Conservation (phyloP, 1,140 invertebrate species). For the Drosophila sechellia region DNA sequence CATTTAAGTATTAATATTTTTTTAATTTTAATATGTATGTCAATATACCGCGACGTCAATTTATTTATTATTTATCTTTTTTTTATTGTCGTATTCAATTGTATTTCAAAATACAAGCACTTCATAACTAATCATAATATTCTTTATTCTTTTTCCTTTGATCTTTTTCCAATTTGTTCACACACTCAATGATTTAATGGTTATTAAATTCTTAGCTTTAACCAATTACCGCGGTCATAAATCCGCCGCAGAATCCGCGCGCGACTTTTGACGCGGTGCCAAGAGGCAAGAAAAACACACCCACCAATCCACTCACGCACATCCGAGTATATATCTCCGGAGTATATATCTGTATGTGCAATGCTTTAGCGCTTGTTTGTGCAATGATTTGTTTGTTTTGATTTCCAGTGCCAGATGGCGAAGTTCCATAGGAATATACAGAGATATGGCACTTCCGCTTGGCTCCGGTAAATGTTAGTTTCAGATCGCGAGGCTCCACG, state of each 20-base stretch:
- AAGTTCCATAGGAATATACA: constrained; percentile 1
- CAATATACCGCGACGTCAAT: no score
- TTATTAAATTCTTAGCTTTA: constrained; percentile 8
- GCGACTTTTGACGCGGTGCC: constrained; percentile 28
- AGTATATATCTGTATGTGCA: constrained; percentile 5
- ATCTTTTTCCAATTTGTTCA: constrained; percentile 1
- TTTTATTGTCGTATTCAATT: neutral
- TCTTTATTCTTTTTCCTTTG: neutral
- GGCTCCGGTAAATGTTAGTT: neutral
- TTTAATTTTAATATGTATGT: neutral
- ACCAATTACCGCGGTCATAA: constrained; percentile 12
- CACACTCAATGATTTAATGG: neutral
- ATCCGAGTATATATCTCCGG: constrained; percentile 21
- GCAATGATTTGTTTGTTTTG: constrained; percentile 43
- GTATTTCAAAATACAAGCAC: neutral
- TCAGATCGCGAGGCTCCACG: constrained; percentile 7
- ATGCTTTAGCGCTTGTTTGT: constrained; percentile 31
- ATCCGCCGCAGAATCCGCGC: constrained; percentile 12
- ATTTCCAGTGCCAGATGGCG: constrained; percentile 29
- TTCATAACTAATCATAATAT: neutral
- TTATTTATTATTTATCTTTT: no score
- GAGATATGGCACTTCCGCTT: neutral
- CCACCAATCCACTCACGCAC: constrained; percentile 36
- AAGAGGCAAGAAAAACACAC: constrained; percentile 33
- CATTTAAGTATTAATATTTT: no score